A percentile compares a stretch with the other conserved stretches of the same genome.
Conservation (phyloP, 2,888 invertebrate genomes). For the Eupeodes luniger region DNA sequence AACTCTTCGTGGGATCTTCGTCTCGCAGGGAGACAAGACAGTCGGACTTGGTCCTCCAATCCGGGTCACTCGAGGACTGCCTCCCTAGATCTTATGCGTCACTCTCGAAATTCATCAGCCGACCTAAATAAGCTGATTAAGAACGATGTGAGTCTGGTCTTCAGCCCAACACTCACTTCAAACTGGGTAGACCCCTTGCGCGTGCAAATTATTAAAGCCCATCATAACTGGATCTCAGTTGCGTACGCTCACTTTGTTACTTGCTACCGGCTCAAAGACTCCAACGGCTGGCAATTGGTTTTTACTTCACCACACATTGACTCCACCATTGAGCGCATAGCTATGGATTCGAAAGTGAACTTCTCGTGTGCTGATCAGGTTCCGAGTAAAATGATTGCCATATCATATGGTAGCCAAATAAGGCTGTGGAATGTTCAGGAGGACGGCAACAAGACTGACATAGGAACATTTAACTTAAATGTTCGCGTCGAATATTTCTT, state of each 20-base stretch:
- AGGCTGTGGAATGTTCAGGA: conserved; percentile 92
- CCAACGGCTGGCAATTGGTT: conserved; percentile 97
- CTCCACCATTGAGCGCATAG: conserved; percentile 93
- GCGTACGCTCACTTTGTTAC: conserved; percentile 98
- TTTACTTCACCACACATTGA: conserved; percentile 97
- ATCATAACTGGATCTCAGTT: conserved; percentile 99
- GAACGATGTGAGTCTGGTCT: conserved; percentile 90
- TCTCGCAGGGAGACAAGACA: conserved; percentile 79
- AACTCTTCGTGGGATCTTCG: conserved; percentile 94
- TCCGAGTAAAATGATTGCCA: conserved; percentile 92
- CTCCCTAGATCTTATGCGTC: conserved; percentile 90
- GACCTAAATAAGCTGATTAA: conserved; percentile 90
- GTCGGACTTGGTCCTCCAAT: conserved; percentile 79
- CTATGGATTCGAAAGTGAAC: conserved; percentile 90
- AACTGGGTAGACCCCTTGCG: conserved; percentile 93
- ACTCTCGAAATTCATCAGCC: conserved; percentile 90
- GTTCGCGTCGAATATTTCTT: conserved; percentile 97
- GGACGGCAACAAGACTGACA: conserved; percentile 89
- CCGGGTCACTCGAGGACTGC: conserved; percentile 92
- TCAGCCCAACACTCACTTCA: conserved; percentile 85
- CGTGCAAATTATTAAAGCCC: conserved; percentile 97
- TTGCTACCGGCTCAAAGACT: conserved; percentile 97
- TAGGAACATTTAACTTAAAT: conserved; percentile 95
- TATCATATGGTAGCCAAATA: conserved; percentile 91
- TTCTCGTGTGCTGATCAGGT: conserved; percentile 85